phyloP scores from a whole-genome alignment of 2,797 vertebrate species.

The Yasuhikotakia modesta region DNA sequence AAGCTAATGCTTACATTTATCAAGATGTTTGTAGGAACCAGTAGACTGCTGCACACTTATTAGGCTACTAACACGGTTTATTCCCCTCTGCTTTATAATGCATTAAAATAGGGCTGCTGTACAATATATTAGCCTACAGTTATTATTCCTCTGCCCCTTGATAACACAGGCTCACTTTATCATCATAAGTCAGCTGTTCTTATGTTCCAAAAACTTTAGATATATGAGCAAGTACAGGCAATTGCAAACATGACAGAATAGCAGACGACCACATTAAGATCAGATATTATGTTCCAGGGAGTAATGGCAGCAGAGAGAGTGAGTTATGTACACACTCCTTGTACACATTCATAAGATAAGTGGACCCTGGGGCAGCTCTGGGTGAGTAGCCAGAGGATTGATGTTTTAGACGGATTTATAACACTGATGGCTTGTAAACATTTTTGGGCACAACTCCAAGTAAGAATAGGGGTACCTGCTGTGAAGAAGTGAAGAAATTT shows the following conservation, averaged over 20 bases:
- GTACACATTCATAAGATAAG: constrained; percentile 43
- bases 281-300: constrained; percentile 24
- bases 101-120: constrained; percentile 35
- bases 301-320: constrained; percentile 3
- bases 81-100: constrained; percentile 15
- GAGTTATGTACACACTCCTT: constrained; percentile 22
- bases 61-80: neutral
- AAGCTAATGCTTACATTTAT: constrained; percentile 6
- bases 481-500: constrained; percentile 30
- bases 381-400: constrained; percentile 36
- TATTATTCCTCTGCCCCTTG: constrained; percentile 40
- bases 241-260: constrained; percentile 32
- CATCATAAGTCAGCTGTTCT: constrained; percentile 50
- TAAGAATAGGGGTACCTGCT: constrained; percentile 34
- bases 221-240: constrained; percentile 18
- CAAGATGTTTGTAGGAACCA: neutral
- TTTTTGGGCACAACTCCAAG: constrained; percentile 34
- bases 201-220: constrained; percentile 40
- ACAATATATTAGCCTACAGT: constrained; percentile 48
- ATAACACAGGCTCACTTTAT: constrained; percentile 51
- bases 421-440: constrained; percentile 41
- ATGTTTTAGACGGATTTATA: constrained; percentile 42
- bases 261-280: constrained; percentile 24
- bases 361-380: constrained; percentile 27
- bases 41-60: neutral